Base-by-base conservation (phyloP, 2,888 invertebrate genomes). In the Hyposoter dolosus region DNA sequence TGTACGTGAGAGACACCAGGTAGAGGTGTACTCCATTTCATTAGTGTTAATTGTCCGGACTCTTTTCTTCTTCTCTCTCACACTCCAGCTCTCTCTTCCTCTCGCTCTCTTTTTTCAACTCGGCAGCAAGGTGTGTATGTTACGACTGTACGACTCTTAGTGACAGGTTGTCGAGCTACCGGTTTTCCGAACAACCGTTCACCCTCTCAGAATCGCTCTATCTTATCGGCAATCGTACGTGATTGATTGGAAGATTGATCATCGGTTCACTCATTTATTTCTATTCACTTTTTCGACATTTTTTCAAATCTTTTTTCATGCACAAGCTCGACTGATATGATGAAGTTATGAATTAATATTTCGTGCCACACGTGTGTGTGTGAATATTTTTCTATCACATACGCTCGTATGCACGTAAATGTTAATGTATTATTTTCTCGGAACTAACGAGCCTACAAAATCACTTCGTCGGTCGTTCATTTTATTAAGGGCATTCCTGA, bases 401-500 rank as follows among this genome's bases (percentile, higher is more conserved):
- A 28, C 35, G n/a, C 50, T 4, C 35, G 50, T 35, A 28, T 23
- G 50, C 0, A 15, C 50, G 43, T 75, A 32, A 4, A 47, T 63
- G 10, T 81, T 87, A 87, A 89, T 88, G 66, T 60, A 87, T 83
- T 88, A 89, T 91, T 90, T 90, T 85, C 89, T 53, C 84, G 88
- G 84, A 87, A 74, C 82, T 89, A 90, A 91, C 89, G 89, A 90
- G 90, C 88, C 88, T 60, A 88, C 85, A 87, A 88, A 87, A 89
- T 88, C 90, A 88, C 85, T 86, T 87, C 45, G 72, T 53, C 65
- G 87, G 86, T 89, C 89, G 90, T 89, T 91, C 92, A 91, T 90
- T 92, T 92, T 92, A 93, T 93, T 92, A 93, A 93, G 93, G 93
- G 93, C 93, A 93, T 92, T 92, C 91, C 92, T 93, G 92, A 92